Evolutionary conservation across 2,797 vertebrate genomes (phyloP), one percentile per base, ranked within the genome.

Genomic region (Chiroxiphia lanceolata): DNA sequence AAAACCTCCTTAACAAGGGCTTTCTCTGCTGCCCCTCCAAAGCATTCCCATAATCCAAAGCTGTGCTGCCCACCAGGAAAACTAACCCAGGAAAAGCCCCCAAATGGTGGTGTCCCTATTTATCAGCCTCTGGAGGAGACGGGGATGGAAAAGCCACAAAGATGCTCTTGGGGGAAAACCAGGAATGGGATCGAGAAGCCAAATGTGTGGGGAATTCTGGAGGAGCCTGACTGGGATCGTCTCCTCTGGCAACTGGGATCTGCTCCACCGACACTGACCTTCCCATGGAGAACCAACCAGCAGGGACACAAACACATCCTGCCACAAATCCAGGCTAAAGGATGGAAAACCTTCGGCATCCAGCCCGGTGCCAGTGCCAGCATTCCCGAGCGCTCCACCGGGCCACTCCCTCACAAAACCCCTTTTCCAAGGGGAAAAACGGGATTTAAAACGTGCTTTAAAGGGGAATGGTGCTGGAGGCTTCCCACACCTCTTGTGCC

Each of bases 91-190:
- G 47, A 12, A 38, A 64, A 57, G 15, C 7, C 11, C 27, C 61
- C 15, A 12, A 51, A 18, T 0, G 29, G 47, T 3, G 57, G 4
- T 21, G 12, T 45, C 67, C 22, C 2, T 12, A 1, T n/a, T 57
- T 34, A 33, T 11, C 47, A 45, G 33, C 29, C 29, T 57, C 63
- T 11, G 7, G 25, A n/a, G 38, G 45, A 80, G 15, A 64, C 6
- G 4, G 34, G 65, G 59, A 34, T 23, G 72, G n/a, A 92, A 14
- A 72, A 33, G 19, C 6, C 21, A 27, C 25, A 13, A 69, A 38
- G 18, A 57, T 5, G 9, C 25, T 19, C 38, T 13, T 6, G 10
- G 3, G 5, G 45, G 17, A 31, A 72, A 68, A 59, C 3, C 40
- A 80, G 51, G 59, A 60, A 38, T 60, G 36, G 59, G 36, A 38